Base-by-base conservation (phyloP, 2,888 invertebrate genomes). In the Epistrophella euchroma region DNA sequence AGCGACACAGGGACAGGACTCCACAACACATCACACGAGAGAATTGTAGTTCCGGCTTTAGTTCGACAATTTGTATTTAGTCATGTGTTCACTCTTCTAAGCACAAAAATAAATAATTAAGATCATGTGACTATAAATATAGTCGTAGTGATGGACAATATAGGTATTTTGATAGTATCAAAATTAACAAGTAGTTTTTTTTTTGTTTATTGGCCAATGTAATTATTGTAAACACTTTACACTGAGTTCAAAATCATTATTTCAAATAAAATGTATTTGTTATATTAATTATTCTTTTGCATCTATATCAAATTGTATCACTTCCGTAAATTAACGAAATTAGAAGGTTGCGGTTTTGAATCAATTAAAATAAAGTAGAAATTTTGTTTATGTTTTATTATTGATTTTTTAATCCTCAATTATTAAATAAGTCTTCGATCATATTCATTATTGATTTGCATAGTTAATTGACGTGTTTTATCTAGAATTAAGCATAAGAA, bases 311-410 rank as follows among this genome's bases (percentile, higher is more conserved):
- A n/a, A 11, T 17, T 55, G 10, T 55, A n/a, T n/a, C 2, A 55
- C 17, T 55, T 55, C 55, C 55, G 28, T 55, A 32, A 32, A 4
- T 32, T 10, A 56, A 32, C 1, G 13, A 32, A 56, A 56, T 6
- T 17, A 17, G 17, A 56, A 56, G 56, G 56, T 56, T 56, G 11
- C 35, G 56, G 17, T 35, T 56, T 56, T 56, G 56, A 56, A 56
- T 56, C 32, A 13, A 32, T 32, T 56, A 17, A 56, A 35, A 50
- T 13, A 5, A 55, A 32, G 28, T 32, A 0, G 4, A 55, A 28
- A 11, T 55, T 55, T 55, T 17, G 28, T 15, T 6, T 56, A 11
- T 17, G 32, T 32, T n/a, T 55, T 1, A 15, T 22, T 52, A 2
- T 22, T 52, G 13, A 9, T 25, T 52, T 28, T 22, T 52, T 28